Base-by-base conservation (phyloP, 1,140 invertebrate species). In the Oscheius sp. region DNA sequence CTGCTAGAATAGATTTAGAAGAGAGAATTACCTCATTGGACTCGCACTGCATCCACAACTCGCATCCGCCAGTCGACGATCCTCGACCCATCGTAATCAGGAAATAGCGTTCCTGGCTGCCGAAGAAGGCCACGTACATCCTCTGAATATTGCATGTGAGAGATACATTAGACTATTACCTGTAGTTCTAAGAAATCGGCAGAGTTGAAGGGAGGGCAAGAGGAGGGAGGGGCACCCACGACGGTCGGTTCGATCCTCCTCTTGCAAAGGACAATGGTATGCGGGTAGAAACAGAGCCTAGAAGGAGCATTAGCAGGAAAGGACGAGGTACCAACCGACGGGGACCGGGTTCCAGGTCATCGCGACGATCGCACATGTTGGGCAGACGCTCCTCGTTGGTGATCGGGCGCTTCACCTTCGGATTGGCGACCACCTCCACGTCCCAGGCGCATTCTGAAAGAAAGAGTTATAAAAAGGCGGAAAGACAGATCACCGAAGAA, bases 281-380 rank as follows among this genome's bases (percentile, higher is more conserved):
- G 26, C 13, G 67, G 67, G 45, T 58, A 68, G 0, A 68, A 34
- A 32, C 67, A 68, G 34, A 68, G 23, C 45, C 67, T 68, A 26
- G n/a, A 58, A 58, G 32, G 3, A 58, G 29, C 0, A 1, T 23
- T 7, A 1, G 26, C 2, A 0, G 28, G 38, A 58, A 1, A 35
- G 35, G 0, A 1, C 2, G 13, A 1, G 28, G 28, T 23, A 3
- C 46, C 2, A 10, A 23, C n/a, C 49, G 7, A 20, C 28, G 15
- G 49, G 7, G 46, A 52, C 66, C 66, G 26, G 52, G 34, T 68
- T 55, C 45, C 55, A 36, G 34, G 49, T 29, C 28, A 1, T 45
- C 10, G 42, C 49, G 1, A 29, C 62, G 49, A 65, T 34, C 15
- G 49, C 45, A 29, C 42, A 68, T 59, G 23, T 35, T 68, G 0